Conservation (phyloP, 1,140 invertebrate genomes). For the Ladona fulva region DNA sequence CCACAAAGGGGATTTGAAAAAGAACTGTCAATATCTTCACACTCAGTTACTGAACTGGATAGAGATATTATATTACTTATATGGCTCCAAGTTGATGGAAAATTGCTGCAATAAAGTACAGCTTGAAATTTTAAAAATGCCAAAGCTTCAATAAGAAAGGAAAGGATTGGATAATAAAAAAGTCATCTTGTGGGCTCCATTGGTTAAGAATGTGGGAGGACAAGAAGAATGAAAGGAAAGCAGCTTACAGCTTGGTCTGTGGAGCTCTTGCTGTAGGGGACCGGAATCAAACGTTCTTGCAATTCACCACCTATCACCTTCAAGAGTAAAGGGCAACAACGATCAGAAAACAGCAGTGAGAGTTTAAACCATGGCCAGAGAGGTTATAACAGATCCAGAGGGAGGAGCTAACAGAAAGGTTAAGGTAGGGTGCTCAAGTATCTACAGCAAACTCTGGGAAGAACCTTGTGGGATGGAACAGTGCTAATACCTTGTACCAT, state of each 20-base stretch:
- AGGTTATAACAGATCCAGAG: conserved; percentile 9
- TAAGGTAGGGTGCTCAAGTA: conserved; percentile 21
- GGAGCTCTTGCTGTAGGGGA: conserved; percentile 98
- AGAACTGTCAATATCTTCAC: too few species aligned
- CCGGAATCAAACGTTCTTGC: conserved; percentile 97
- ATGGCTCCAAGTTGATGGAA: background rate
- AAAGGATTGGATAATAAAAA: conserved; percentile 24
- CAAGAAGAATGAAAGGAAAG: conserved; percentile 42
- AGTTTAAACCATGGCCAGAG: conserved; percentile 13
- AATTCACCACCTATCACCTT: conserved; percentile 99
- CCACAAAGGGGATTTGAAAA: too few species aligned
- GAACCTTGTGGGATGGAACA: conserved; percentile 20
- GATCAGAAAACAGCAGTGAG: conserved; percentile 24
- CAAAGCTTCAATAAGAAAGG: conserved; percentile 35
- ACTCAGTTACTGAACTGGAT: too few species aligned
- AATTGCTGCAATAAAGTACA: background rate
- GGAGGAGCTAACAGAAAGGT: conserved; percentile 18
- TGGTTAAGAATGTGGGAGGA: conserved; percentile 31
- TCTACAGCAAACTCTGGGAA: conserved; percentile 22
- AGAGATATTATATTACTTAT: too few species aligned
- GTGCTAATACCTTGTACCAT: conserved; percentile 22
- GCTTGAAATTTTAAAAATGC: background rate
- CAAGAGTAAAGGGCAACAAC: conserved; percentile 66
- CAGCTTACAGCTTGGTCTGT: conserved; percentile 98
- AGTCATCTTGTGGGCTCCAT: conserved; percentile 23